Evolutionary conservation across 2,888 invertebrate genomes (phyloP).

Genomic region (Latrodectus hesperus): DNA sequence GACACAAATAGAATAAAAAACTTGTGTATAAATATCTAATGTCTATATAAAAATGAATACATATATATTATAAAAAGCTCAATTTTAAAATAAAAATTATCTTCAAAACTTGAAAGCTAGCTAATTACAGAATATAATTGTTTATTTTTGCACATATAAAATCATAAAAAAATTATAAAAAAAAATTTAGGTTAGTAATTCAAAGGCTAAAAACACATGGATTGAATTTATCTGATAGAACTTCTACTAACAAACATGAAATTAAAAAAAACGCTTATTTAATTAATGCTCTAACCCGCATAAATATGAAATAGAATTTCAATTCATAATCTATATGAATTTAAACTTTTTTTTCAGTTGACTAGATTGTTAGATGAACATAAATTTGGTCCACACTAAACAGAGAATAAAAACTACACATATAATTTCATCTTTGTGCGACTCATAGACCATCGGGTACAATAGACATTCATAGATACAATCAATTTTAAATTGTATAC

Average conservation of each 20-base stretch:
- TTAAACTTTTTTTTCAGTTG: neutral
- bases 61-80: too few relatives aligned
- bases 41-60: too few relatives aligned
- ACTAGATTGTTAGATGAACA: neutral
- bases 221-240: neutral
- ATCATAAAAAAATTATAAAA: too few relatives aligned
- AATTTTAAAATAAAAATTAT: too few relatives aligned
- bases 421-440: constrained; percentile 22
- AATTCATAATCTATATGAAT: neutral
- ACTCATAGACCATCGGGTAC: constrained; percentile 20
- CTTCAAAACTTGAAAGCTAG: too few relatives aligned
- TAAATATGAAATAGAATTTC: neutral
- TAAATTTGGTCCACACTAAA: neutral
- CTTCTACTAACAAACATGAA: neutral
- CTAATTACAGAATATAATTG: too few relatives aligned
- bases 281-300: neutral
- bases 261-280: neutral
- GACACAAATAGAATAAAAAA: too few relatives aligned
- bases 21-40: too few relatives aligned
- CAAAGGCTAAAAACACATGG: neutral
- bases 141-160: too few relatives aligned
- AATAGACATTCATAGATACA: neutral
- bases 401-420: neutral
- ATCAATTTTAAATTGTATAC: neutral
- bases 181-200: neutral